Evolutionary conservation across 92 coral and sea anemone species (phyloP).

Genomic region (Porites cylindrica): DNA sequence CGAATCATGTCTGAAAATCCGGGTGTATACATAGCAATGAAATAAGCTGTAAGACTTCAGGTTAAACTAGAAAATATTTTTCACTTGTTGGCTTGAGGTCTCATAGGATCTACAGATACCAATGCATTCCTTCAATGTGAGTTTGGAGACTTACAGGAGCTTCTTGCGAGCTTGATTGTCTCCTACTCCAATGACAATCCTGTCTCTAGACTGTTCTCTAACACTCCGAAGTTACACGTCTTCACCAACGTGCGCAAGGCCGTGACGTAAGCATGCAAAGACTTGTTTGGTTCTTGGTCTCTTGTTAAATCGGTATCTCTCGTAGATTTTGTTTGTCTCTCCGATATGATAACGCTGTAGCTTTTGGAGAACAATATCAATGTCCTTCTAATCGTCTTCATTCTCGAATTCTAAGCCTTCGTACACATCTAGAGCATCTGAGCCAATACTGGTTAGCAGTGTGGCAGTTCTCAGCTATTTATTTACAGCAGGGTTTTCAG

Average conservation of each 20-base stretch:
- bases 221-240: no score
- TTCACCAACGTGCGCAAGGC: no score
- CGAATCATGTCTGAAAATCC: no score
- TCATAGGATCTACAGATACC: slow-evolving; percentile 32
- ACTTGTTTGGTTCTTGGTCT: neutral
- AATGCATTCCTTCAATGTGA: slow-evolving; percentile 61
- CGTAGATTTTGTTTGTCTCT: slow-evolving; percentile 76
- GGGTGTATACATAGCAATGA: no score
- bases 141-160: slow-evolving; percentile 49
- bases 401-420: slow-evolving; percentile 69
- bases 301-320: slow-evolving; percentile 67
- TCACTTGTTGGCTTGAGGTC: no score
- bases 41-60: no score
- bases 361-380: slow-evolving; percentile 63
- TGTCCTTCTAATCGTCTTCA: slow-evolving; percentile 56
- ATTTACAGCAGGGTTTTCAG: slow-evolving; percentile 22
- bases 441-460: slow-evolving; percentile 62
- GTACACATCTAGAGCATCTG: slow-evolving; percentile 73
- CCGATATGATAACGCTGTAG: slow-evolving; percentile 74
- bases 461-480: slow-evolving; percentile 63
- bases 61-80: no score
- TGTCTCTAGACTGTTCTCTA: slow-evolving; percentile 52
- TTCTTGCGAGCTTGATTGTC: slow-evolving; percentile 57
- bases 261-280: no score
- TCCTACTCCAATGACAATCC: slow-evolving; percentile 58